These are phyloP conservation scores for Speoplatyrhinus poulsoni DNA, from an alignment of 2,113 vertebrate genomes.

Conservation along the genomic window DNA sequence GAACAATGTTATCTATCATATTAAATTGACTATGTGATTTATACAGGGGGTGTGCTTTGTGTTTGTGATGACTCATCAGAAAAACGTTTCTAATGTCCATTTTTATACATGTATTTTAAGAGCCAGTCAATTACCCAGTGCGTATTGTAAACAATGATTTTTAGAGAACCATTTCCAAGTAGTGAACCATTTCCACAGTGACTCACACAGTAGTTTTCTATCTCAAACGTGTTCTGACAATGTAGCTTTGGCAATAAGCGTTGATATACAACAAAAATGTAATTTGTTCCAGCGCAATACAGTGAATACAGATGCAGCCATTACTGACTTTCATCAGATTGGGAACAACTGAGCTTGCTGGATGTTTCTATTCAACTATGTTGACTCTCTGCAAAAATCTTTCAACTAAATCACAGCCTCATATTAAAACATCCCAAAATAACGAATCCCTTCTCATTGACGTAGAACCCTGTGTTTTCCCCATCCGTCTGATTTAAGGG, in stretches of 20 bases:
- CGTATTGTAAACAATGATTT: too few relatives aligned
- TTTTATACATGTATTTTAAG: too few relatives aligned
- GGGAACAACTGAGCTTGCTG: slow-evolving; percentile 37
- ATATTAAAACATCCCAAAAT: too few relatives aligned
- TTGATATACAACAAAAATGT: too few relatives aligned
- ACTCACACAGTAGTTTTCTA: too few relatives aligned
- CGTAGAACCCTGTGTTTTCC: slow-evolving; percentile 38
- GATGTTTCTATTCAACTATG: slow-evolving; percentile 22
- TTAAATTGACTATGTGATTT: slow-evolving; percentile 20
- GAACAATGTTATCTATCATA: slow-evolving; percentile 33
- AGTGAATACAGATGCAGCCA: slow-evolving; percentile 28
- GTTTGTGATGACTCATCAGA: slow-evolving; percentile 1
- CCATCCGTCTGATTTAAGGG: slow-evolving; percentile 59
- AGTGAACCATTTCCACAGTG: too few relatives aligned
- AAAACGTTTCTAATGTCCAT: background rate
- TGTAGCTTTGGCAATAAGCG: too few relatives aligned
- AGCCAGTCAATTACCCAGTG: too few relatives aligned
- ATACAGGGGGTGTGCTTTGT: slow-evolving; percentile 1
- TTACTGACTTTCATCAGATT: slow-evolving; percentile 47
- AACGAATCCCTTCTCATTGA: background rate
- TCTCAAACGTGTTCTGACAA: too few relatives aligned
- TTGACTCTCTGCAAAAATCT: slow-evolving; percentile 2
- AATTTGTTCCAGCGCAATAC: slow-evolving; percentile 1
- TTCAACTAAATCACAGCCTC: slow-evolving; percentile 52
- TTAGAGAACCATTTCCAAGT: too few relatives aligned